phyloP scores from a whole-genome alignment of 2,888 invertebrate species.

The Galeruca laticollis region DNA sequence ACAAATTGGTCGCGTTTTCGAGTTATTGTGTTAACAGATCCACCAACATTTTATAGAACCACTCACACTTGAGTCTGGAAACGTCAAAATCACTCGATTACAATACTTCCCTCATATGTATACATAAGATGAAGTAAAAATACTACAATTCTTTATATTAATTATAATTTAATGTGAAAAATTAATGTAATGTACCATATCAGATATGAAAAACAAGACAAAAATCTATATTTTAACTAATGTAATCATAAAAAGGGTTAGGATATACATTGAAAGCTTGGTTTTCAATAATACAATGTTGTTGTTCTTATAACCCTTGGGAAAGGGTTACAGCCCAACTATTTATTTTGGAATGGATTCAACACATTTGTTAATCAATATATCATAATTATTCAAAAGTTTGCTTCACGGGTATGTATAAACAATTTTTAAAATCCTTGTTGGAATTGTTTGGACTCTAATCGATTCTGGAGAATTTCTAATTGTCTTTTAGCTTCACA shows the following conservation, averaged over 20 bases:
- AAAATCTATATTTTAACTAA: no score
- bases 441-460: slow-evolving; percentile 90
- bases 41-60: no score
- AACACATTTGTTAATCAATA: slow-evolving; percentile 23
- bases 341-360: slow-evolving; percentile 35
- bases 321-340: background rate
- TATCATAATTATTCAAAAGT: slow-evolving; percentile 20
- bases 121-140: no score
- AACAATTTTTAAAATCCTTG: slow-evolving; percentile 81
- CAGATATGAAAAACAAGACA: no score
- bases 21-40: no score
- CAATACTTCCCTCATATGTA: no score
- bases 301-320: background rate
- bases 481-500: slow-evolving; percentile 96
- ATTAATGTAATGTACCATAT: no score
- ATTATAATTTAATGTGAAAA: no score
- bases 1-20: no score
- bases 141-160: no score
- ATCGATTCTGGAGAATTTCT: slow-evolving; percentile 85
- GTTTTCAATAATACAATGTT: background rate
- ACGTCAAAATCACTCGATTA: no score
- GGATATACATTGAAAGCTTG: background rate
- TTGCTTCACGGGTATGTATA: background rate
- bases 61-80: no score
- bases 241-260: background rate